Evolutionary conservation across 2,888 invertebrate species (phyloP), one percentile per base, ranked within the genome.

Genomic region (Microplitis deprimator): DNA sequence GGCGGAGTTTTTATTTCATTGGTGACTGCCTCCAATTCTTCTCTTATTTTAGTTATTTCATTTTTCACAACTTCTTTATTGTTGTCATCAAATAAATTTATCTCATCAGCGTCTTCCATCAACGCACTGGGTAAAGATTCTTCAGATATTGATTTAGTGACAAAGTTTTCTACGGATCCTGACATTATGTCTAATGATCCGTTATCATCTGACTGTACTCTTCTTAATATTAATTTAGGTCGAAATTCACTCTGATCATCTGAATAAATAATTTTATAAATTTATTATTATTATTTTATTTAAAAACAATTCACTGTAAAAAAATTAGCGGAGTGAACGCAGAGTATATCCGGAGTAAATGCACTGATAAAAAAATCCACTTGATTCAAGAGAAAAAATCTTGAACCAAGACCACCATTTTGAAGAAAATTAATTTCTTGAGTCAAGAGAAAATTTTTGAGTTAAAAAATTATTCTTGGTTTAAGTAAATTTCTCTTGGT

Each of bases 101-200:
- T 76, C n/a, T 82, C 84, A 60, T 84, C 85, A 4, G 80, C 79
- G 50, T 83, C 82, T 60, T 85, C 87, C 8, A 87, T 75, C 87
- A 89, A 88, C 79, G 89, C 89, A 41, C 79, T 81, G 8, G 89
- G 89, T 76, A 89, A 80, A 60, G 89, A 89, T 76, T 89, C 89
- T 80, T 89, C 87, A 67, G 89, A 89, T 81, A 89, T 88, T 73
- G 88, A 88, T 77, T 87, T 84, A 73, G 82, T 82, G 10, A 84
- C 50, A 50, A 50, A 50, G 50, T 50, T 13, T 50, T 50, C 50
- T 50, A 29, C 29, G 3, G 50, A 50, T 50, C 50, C 13, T 50
- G 50, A 50, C 50, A 50, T 50, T 50, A 50, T 82, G 73, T 87
- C 86, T 80, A 84, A 85, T 5, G 85, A 84, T 74, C 87, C 88